Conservation (phyloP, 2,797 vertebrate species). For the Acrossocheilus fasciatus region DNA sequence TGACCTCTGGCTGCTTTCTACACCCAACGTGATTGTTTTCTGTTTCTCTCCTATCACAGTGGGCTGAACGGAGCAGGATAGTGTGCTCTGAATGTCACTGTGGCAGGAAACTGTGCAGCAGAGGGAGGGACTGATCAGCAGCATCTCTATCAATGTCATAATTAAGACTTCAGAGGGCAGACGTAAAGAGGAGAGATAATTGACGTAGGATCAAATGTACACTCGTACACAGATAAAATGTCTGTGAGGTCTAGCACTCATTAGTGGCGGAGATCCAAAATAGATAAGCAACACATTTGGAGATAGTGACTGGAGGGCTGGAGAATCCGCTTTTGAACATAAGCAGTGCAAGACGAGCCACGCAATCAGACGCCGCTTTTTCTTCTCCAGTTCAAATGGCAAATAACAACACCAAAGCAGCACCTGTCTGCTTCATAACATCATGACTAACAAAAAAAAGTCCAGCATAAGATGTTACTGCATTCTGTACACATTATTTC, state of each 20-base stretch:
- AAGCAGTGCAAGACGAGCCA: not conserved
- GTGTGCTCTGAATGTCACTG: constrained; percentile 20
- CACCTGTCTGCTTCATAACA: constrained; percentile 18
- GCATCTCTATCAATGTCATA: constrained; percentile 49
- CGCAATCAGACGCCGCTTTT: not conserved
- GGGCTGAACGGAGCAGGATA: not conserved
- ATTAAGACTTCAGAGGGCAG: constrained; percentile 59
- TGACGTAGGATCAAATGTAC: constrained; percentile 54
- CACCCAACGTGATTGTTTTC: constrained; percentile 8
- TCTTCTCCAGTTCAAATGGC: not conserved
- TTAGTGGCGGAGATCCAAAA: constrained; percentile 56
- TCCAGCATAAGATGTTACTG: not conserved
- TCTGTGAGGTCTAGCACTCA: constrained; percentile 49
- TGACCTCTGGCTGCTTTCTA: constrained; percentile 21
- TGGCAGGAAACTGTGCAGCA: not conserved
- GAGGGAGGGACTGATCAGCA: not conserved
- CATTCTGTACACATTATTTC: not conserved
- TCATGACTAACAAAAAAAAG: constrained; percentile 10
- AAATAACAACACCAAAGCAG: constrained; percentile 17
- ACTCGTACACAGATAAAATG: constrained; percentile 53
- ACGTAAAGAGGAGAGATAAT: constrained; percentile 49
- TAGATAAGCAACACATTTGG: constrained; percentile 52
- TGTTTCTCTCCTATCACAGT: not conserved
- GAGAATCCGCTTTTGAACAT: not conserved
- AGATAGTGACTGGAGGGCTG: constrained; percentile 28